Conservation (phyloP, 2,797 vertebrate species). For the Rhabdophis nuchalis region DNA sequence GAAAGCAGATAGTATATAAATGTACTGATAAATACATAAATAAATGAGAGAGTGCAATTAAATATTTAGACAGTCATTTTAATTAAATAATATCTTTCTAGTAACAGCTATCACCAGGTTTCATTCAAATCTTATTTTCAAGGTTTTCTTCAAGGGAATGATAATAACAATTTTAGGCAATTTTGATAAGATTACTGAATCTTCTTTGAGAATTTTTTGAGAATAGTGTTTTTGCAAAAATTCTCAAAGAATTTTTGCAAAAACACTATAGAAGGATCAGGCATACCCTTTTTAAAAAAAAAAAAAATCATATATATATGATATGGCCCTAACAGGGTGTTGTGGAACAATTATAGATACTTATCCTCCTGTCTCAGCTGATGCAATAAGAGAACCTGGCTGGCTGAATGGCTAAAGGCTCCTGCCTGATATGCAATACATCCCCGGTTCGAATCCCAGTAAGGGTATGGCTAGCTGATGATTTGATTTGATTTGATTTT, state of each 20-base stretch:
- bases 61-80: background rate
- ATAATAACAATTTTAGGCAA: background rate
- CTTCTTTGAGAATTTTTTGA: background rate
- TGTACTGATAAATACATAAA: background rate
- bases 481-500: no score
- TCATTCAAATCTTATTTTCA: no score
- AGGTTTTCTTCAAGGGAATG: background rate
- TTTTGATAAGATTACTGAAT: background rate
- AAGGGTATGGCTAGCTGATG: no score
- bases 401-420: no score
- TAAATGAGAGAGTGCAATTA: background rate
- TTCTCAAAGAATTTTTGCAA: background rate
- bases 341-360: no score
- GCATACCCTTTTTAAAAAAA: no score
- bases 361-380: no score
- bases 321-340: no score
- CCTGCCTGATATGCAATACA: no score
- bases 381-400: no score
- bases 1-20: background rate
- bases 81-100: background rate
- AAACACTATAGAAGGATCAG: background rate
- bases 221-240: background rate
- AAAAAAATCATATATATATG: no score
- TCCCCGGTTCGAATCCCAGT: no score
- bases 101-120: background rate